phyloP scores from a whole-genome alignment of 2,797 vertebrate species.

The Salmo trutta region DNA sequence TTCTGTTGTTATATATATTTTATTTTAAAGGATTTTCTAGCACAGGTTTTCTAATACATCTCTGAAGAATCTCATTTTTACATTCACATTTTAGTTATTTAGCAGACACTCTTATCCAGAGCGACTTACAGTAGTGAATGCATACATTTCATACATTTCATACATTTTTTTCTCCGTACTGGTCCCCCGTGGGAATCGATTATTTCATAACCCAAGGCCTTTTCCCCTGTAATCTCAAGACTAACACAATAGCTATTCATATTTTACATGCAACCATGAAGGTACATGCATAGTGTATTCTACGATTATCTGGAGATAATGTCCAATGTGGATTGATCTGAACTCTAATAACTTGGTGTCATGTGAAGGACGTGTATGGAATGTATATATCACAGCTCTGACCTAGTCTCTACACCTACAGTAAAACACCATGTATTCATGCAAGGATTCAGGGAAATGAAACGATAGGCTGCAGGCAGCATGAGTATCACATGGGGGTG shows the following conservation, averaged over 20 bases:
- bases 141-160: no score
- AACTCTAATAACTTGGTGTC: not conserved
- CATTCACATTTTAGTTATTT: no score
- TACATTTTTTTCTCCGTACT: no score
- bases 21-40: not conserved
- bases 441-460: not conserved
- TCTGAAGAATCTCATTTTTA: conserved; percentile 58
- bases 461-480: no score
- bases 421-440: not conserved
- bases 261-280: conserved; percentile 39
- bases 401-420: not conserved
- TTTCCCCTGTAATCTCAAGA: conserved; percentile 51
- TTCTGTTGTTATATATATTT: no score
- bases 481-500: no score
- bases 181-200: not conserved
- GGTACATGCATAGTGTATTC: conserved; percentile 10
- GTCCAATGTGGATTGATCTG: not conserved
- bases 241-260: conserved; percentile 47
- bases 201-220: conserved; percentile 55
- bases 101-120: no score
- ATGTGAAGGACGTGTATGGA: not conserved
- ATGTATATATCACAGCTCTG: not conserved
- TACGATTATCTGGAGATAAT: not conserved
- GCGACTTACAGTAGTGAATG: no score
- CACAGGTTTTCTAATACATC: conserved; percentile 45